Evolutionary conservation across 1,140 invertebrate genomes (phyloP), one percentile per base, ranked within the genome.

Genomic region (Musca vetustissima): DNA sequence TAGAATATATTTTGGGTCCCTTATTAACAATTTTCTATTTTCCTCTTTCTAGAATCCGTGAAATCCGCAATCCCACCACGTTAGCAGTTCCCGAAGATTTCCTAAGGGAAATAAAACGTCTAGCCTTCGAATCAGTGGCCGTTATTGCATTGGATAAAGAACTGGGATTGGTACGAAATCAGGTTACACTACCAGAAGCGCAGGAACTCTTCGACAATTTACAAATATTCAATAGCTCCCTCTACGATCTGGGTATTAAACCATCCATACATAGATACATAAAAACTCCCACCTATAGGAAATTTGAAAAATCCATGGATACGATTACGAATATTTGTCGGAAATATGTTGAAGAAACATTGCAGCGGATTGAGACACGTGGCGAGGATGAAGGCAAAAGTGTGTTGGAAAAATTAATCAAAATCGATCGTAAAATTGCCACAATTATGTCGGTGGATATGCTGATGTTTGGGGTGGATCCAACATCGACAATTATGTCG

Each of bases 111-210:
- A 83, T 91, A 68, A 89, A 89, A 68, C 87, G 89, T 75, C 88
- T 90, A 86, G 80, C 89, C 6, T 76, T 92, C 21, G 91, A 93
- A 78, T 90, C 89, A 0, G 89, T 92, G 24, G 88, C 85, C 1
- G 83, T 87, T 0, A 86, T 94, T 1, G 89, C 90, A 15, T 78
- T 93, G 17, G 89, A 92, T 25, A 85, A 85, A 11, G 84, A 90
- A 13, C 79, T 93, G 1, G 89, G 74, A 77, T 90, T 66, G 14
- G 28, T 81, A 75, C 85, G 64, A 0, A 74, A 75, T 22, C 70
- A 75, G 28, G 72, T 80, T 0, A 81, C 88, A 43, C 81, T 88
- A 1, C 81, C 48, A 2, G 61, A 69, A 15, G 68, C 59, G 1
- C n/a, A 47, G 48, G 13, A 53, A 15, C 49, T 69, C 15, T 69